Percentiles rank a stretch among this genome's conserved stretches.
phyloP scores from a whole-genome alignment of 92 coral and sea anemone genomes.

The Siderastrea siderea region DNA sequence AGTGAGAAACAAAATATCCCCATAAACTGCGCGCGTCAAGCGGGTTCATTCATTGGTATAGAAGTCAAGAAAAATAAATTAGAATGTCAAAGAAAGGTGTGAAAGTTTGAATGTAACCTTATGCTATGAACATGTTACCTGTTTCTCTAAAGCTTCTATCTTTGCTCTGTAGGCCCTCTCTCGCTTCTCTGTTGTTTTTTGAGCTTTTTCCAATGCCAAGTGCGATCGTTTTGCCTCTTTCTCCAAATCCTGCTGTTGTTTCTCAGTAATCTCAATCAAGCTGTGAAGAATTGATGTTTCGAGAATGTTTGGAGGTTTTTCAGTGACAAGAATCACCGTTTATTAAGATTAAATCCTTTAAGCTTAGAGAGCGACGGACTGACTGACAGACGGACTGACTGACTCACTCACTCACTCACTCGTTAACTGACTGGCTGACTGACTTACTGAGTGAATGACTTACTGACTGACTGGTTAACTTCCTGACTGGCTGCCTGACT shows the following conservation, averaged over 20 bases:
- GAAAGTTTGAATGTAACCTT: neutral
- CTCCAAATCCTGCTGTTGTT: slow-evolving; percentile 80
- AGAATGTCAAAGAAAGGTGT: neutral
- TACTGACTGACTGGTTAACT: neutral
- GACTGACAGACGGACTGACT: neutral
- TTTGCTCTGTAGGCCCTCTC: slow-evolving; percentile 80
- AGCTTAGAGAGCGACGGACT: neutral
- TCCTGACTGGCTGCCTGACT: neutral
- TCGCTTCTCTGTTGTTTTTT: slow-evolving; percentile 82
- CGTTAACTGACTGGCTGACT: neutral
- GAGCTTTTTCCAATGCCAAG: slow-evolving; percentile 77
- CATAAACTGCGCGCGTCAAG: too few relatives aligned
- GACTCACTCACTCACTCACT: neutral
- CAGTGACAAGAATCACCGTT: too few relatives aligned
- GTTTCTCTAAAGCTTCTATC: slow-evolving; percentile 75
- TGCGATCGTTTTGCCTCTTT: slow-evolving; percentile 79
- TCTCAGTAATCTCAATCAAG: slow-evolving; percentile 72
- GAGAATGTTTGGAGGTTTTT: too few relatives aligned
- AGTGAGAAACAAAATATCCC: too few relatives aligned
- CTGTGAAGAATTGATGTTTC: slow-evolving; percentile 33
- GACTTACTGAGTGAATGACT: neutral
- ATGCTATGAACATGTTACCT: slow-evolving; percentile 53
- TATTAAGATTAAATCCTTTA: neutral
- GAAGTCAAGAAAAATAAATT: neutral
- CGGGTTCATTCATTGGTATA: too few relatives aligned